Evolutionary conservation across 2,888 invertebrate species (phyloP).

Genomic region (Drosophila kambysellisi): DNA sequence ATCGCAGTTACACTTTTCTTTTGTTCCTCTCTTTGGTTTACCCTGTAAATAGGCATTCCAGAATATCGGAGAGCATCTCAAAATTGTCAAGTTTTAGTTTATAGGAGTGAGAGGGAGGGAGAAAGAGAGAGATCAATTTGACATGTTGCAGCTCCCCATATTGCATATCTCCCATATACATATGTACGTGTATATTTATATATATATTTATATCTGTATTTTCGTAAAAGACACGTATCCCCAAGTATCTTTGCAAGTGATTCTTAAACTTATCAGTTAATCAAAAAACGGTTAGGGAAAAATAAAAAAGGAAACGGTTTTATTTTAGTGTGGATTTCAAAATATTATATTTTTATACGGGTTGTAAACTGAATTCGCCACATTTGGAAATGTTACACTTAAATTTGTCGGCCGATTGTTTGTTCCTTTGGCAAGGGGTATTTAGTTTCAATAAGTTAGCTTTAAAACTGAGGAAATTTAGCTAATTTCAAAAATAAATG

Average conservation of each 20-base stretch:
- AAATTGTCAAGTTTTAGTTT: not conserved
- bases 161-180: too few species aligned
- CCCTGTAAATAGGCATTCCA: slow-evolving; percentile 4
- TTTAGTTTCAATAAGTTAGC: too few species aligned
- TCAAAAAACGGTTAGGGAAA: not conserved
- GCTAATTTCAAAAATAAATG: too few species aligned
- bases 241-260: not conserved
- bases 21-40: not conserved
- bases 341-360: not conserved
- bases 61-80: not conserved
- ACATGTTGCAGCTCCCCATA: not conserved
- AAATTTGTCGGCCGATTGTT: too few species aligned
- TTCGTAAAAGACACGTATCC: not conserved
- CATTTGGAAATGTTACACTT: too few species aligned
- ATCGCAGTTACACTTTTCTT: not conserved
- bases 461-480: too few species aligned
- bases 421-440: too few species aligned
- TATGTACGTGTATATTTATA: too few species aligned
- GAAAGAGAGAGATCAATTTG: not conserved
- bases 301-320: not conserved
- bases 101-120: not conserved
- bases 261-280: not conserved
- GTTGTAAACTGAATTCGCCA: too few species aligned
- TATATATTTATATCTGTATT: not conserved
- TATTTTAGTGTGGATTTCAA: not conserved